Base-by-base conservation (phyloP, 2,888 invertebrate genomes). In the Erynnis tages region DNA sequence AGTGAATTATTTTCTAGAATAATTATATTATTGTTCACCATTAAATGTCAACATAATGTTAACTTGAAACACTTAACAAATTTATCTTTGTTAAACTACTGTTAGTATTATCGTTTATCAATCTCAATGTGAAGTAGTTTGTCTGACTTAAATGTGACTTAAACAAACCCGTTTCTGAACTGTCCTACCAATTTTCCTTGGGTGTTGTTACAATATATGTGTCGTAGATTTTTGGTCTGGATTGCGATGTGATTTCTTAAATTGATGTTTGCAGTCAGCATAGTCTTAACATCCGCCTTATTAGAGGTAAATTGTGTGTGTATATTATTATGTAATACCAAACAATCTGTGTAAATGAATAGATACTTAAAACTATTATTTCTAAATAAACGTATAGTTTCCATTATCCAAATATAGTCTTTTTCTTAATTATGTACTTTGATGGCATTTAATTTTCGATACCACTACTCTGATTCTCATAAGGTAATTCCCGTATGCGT, bases 401-500 rank as follows among this genome's bases (percentile, higher is more conserved):
- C 17, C 17, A 35, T 13, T 47, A 40, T 43, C 17, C 19, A 37
- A 48, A 48, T 44, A 30, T 47, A 43, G 35, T 53, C 17, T 47
- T 40, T 6, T 37, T 10, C n/a, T 41, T 35, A 17, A 40, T 35
- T 27, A 16, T 25, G 29, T 35, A 35, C 34, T 19, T 50, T 47
- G n/a, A 46, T 47, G 44, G 54, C 55, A 57, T 57, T 57, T 55
- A 47, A 25, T 57, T 34, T 30, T 47, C 14, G 32, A 40, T 34
- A 23, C 16, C 17, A 27, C 23, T 16, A 23, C 41, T 41, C 32
- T 43, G 27, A 27, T 53, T 57, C 48, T 34, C 19, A 41, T 50
- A 7, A 41, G 16, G 30, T 41, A 34, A 41, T 49, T 41, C 49
- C 25, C 40, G 32, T 34, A 34, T 44, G 21, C 34, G 13, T 30